phyloP scores from a whole-genome alignment of 2,113 vertebrate species.

The Picathartes gymnocephalus region DNA sequence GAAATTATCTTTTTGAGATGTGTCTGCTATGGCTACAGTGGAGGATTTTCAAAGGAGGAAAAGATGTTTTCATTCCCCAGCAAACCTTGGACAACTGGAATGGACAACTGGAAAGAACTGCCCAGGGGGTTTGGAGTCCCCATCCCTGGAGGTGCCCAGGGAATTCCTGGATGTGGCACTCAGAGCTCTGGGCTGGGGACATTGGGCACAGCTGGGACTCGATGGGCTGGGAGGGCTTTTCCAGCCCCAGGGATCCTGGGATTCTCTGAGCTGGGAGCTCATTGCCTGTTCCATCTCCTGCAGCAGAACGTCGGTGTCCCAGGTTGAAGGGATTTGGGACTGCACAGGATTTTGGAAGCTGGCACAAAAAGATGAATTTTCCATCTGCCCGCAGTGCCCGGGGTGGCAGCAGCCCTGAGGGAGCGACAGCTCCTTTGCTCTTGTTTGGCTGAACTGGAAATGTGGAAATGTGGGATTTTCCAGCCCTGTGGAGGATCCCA shows the following conservation, averaged over 20 bases:
- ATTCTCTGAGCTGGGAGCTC: background rate
- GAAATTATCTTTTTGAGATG: background rate
- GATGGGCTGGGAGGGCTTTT: background rate
- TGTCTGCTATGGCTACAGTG: fast-evolving
- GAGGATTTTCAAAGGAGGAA: background rate
- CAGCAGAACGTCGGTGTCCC: fast-evolving
- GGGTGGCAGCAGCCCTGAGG: background rate
- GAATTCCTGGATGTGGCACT: background rate
- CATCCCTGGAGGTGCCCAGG: background rate
- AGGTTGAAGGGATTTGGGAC: background rate
- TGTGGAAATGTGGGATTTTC: background rate
- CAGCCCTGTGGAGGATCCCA: background rate
- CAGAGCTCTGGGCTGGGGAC: background rate
- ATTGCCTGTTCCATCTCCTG: background rate
- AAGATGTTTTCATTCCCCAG: background rate
- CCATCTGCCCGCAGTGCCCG: background rate
- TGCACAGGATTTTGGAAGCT: background rate
- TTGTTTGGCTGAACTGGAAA: background rate
- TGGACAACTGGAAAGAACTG: background rate
- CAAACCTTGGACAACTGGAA: background rate
- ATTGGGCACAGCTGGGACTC: fast-evolving
- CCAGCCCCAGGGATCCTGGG: background rate
- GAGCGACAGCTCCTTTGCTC: background rate
- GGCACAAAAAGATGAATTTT: background rate
- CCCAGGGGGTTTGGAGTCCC: background rate